A percentile compares a stretch with the other conserved stretches of the same genome.
These are phyloP conservation scores for Myanophis thanlyinensis DNA, from an alignment of 2,113 vertebrate species.

Conservation along the genomic window DNA sequence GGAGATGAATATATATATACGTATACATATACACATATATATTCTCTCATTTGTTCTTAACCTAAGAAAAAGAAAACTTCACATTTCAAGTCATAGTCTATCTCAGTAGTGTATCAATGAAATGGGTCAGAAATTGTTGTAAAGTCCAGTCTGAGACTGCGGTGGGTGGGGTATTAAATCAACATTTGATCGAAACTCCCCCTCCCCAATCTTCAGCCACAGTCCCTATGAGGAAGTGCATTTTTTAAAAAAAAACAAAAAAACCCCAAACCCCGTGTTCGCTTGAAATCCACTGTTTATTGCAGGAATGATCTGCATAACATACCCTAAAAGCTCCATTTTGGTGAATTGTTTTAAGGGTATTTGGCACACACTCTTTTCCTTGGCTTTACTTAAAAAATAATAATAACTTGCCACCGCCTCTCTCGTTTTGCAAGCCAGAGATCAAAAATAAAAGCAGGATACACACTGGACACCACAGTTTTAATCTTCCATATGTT, in stretches of 20 bases:
- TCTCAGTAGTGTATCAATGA: constrained; percentile 76
- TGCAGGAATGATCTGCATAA: constrained; percentile 47
- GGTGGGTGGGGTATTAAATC: constrained; percentile 13
- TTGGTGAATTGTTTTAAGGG: not conserved
- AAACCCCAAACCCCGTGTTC: not conserved
- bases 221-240: not conserved
- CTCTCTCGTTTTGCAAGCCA: not conserved
- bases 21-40: constrained; percentile 47
- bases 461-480: not conserved
- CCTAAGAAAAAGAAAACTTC: constrained; percentile 70
- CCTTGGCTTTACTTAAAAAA: not conserved
- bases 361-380: no score
- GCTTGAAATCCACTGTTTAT: constrained; percentile 3
- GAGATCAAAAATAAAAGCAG: not conserved
- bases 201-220: no score
- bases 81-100: constrained; percentile 82
- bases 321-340: constrained; percentile 5
- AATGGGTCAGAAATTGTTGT: constrained; percentile 70
- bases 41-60: constrained; percentile 80
- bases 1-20: constrained; percentile 52
- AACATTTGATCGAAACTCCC: not conserved
- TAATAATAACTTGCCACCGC: not conserved
- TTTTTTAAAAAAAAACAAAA: no score
- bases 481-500: not conserved
- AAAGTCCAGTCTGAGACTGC: not conserved